Evolutionary conservation across 1,140 invertebrate genomes (phyloP).

Genomic region (Dendroctonus ponderosae): DNA sequence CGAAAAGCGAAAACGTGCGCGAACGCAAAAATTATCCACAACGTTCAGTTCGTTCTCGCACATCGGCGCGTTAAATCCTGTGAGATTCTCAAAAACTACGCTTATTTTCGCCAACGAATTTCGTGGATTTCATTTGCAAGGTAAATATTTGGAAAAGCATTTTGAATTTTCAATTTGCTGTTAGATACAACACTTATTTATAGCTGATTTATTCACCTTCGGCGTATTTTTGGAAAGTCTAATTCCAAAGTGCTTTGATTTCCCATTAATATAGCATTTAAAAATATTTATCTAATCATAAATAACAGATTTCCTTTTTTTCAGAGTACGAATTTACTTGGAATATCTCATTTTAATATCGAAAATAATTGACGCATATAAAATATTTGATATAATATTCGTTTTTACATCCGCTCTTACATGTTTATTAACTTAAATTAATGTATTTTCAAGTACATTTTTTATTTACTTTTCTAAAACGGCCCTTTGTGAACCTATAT

Average conservation of each 20-base stretch:
- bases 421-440: too few relatives aligned
- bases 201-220: not conserved
- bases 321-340: not conserved
- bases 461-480: not conserved
- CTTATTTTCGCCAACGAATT: not conserved
- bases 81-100: not conserved
- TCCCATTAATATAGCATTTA: too few relatives aligned
- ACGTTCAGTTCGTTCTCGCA: not conserved
- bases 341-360: not conserved
- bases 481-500: constrained; percentile 7
- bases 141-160: not conserved
- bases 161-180: not conserved
- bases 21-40: constrained; percentile 5
- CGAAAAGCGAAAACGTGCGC: constrained; percentile 16
- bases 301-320: not conserved
- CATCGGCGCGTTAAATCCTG: not conserved
- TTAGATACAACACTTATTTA: too few relatives aligned
- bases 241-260: not conserved
- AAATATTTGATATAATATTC: not conserved
- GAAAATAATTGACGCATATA: not conserved
- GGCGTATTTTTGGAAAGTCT: constrained; percentile 1
- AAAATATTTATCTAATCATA: not conserved
- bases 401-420: not conserved
- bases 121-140: not conserved
- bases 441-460: too few relatives aligned